phyloP scores from a whole-genome alignment of 1,140 invertebrate species.

The Acromyrmex heyeri region DNA sequence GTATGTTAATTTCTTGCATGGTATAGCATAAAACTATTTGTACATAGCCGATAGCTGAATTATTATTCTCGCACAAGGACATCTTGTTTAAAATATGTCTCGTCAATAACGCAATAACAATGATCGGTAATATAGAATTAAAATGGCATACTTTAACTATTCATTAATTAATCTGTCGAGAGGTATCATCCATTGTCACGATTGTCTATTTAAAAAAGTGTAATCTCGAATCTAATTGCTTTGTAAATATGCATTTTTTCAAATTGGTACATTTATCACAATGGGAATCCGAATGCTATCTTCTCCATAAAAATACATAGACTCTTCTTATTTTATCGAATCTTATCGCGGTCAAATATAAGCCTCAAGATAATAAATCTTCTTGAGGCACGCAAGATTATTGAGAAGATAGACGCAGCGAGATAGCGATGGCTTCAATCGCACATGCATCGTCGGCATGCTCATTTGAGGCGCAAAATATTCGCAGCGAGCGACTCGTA shows the following conservation, averaged over 20 bases:
- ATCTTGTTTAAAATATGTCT: constrained; percentile 22
- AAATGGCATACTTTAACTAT: neutral
- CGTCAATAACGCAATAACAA: constrained; percentile 23
- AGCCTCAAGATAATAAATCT: neutral
- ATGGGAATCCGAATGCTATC: constrained; percentile 7
- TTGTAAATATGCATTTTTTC: constrained; percentile 33
- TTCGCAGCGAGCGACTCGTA: neutral
- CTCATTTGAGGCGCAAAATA: constrained; percentile 1
- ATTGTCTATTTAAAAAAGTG: neutral
- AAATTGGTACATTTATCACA: constrained; percentile 17
- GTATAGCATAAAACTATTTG: constrained; percentile 26
- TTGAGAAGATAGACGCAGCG: constrained; percentile 22
- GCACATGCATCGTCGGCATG: constrained; percentile 52
- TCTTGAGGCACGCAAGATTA: constrained; percentile 22
- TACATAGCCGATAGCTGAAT: constrained; percentile 10
- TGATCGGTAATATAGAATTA: constrained; percentile 4
- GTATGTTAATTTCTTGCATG: constrained; percentile 46
- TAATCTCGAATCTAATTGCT: constrained; percentile 9
- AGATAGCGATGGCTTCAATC: constrained; percentile 8
- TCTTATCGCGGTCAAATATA: neutral
- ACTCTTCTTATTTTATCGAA: neutral
- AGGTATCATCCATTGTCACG: neutral
- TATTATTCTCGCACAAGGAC: constrained; percentile 10
- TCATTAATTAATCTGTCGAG: constrained; percentile 16
- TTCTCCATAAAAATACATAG: constrained; percentile 25